These are phyloP conservation scores for Vombatus ursinus DNA, from an alignment of 2,113 vertebrate species.

Conservation along the genomic window DNA sequence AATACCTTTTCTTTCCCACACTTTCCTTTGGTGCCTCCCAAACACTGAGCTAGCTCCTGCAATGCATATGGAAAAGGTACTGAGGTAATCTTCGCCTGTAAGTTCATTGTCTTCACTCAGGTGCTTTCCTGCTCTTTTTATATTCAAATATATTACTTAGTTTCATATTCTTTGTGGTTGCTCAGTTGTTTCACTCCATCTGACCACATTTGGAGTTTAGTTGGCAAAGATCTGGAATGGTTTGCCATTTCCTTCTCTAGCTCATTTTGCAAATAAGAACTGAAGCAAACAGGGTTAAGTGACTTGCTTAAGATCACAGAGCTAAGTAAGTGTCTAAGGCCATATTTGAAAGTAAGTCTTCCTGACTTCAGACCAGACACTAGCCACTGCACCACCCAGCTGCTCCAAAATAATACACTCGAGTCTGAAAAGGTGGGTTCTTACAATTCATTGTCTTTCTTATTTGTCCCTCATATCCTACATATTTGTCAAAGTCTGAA, in stretches of 20 bases:
- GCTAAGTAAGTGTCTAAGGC: not conserved
- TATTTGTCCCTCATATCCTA: too few species aligned
- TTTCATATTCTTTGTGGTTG: not conserved
- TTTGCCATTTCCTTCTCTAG: not conserved
- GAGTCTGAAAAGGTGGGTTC: too few species aligned
- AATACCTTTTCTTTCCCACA: not conserved
- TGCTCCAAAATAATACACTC: too few species aligned
- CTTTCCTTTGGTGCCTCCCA: not conserved
- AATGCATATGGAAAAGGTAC: not conserved
- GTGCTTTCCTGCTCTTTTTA: not conserved
- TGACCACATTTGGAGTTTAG: not conserved
- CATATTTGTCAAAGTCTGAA: too few species aligned
- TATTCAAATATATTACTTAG: not conserved
- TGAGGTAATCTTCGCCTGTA: not conserved
- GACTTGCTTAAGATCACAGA: not conserved
- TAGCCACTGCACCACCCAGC: not conserved
- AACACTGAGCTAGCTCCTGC: not conserved
- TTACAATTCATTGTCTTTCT: too few species aligned
- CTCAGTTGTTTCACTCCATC: not conserved
- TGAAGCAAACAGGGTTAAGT: not conserved
- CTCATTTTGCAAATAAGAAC: not conserved
- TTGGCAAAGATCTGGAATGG: not conserved
- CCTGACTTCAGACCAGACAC: not conserved
- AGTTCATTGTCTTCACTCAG: not conserved
- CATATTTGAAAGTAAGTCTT: not conserved